These are phyloP conservation scores for Candoia aspera DNA, from an alignment of 2,113 vertebrate species.

Conservation along the genomic window DNA sequence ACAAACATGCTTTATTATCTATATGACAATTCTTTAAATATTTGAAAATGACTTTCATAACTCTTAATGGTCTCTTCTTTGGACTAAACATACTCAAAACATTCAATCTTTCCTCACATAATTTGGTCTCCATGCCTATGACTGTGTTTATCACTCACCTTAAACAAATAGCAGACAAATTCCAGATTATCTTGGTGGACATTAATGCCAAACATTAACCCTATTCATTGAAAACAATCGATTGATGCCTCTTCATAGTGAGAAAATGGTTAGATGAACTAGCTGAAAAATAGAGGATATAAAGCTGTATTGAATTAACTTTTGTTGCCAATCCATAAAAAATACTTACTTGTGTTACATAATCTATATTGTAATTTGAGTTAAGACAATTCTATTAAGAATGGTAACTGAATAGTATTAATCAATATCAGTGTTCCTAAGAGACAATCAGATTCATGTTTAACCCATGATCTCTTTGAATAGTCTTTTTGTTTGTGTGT, in stretches of 20 bases:
- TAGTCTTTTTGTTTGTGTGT: background rate
- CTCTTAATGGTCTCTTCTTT: background rate
- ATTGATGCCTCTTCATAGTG: background rate
- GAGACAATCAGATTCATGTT: background rate
- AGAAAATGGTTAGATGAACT: background rate
- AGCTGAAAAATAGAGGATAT: background rate
- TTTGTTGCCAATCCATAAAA: background rate
- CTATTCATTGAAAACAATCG: background rate
- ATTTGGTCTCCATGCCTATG: background rate
- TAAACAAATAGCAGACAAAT: background rate
- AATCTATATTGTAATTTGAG: constrained; percentile 2
- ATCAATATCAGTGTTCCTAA: background rate
- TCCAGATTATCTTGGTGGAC: background rate
- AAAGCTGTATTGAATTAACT: background rate
- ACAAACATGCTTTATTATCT: background rate
- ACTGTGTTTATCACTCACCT: background rate
- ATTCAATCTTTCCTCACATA: background rate
- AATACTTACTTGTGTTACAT: constrained; percentile 9
- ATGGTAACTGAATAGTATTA: constrained; percentile 9
- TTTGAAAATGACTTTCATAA: background rate
- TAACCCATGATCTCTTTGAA: background rate
- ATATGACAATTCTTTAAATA: background rate
- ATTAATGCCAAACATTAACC: background rate
- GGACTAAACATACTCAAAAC: background rate
- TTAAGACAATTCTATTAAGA: constrained; percentile 6